These are phyloP conservation scores for Tetrax tetrax DNA, from an alignment of 2,113 vertebrate genomes.

Conservation along the genomic window DNA sequence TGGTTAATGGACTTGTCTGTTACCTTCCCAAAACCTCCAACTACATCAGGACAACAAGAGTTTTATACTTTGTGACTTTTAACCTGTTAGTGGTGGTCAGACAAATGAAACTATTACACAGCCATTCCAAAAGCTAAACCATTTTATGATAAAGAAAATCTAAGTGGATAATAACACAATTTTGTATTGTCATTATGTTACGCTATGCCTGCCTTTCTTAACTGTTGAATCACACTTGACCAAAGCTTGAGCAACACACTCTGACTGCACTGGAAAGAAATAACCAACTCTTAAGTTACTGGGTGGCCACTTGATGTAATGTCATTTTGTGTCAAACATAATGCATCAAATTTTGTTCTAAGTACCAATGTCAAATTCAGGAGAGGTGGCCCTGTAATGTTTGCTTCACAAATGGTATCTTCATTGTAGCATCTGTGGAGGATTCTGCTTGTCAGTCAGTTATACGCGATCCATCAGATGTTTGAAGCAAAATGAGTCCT, in stretches of 20 bases:
- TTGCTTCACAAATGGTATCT: neutral
- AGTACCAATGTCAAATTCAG: neutral
- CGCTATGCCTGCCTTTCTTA: neutral
- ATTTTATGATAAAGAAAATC: neutral
- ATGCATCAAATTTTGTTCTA: neutral
- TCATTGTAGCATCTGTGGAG: neutral
- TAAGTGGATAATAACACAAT: neutral
- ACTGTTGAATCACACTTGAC: neutral
- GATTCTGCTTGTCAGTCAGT: neutral
- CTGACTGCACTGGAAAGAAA: neutral
- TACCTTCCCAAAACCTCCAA: neutral
- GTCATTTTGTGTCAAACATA: neutral
- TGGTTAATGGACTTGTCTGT: neutral
- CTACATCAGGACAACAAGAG: neutral
- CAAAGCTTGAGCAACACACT: neutral
- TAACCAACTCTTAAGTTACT: neutral
- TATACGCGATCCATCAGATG: neutral
- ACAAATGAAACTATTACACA: neutral
- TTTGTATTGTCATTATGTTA: neutral
- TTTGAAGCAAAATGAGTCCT: neutral
- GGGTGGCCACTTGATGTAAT: neutral
- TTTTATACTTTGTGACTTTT: neutral
- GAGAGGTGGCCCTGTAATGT: neutral
- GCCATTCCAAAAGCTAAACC: neutral
- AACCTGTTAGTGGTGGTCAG: neutral